Evolutionary conservation across 2,113 vertebrate genomes (phyloP).

Genomic region (Odontophorus gujanensis): DNA sequence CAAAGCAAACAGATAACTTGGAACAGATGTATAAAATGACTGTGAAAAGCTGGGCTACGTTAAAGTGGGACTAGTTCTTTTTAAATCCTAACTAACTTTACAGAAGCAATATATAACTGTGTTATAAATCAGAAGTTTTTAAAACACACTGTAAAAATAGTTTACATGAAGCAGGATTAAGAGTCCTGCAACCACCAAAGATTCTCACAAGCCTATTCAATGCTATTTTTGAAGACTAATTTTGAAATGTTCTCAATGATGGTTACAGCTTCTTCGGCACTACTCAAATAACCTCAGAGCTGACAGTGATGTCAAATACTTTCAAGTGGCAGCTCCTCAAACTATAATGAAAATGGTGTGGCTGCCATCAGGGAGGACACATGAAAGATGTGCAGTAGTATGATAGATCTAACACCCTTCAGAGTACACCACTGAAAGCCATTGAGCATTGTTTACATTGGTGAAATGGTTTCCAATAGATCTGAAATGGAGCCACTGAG

Average conservation of each 20-base stretch:
- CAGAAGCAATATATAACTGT: background rate
- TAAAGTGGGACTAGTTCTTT: background rate
- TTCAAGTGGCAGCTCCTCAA: background rate
- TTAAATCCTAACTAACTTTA: background rate
- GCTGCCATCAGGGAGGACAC: background rate
- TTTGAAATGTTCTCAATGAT: background rate
- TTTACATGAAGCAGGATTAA: background rate
- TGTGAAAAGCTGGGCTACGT: background rate
- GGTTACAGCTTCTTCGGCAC: background rate
- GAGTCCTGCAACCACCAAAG: background rate
- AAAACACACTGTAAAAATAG: background rate
- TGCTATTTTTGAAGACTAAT: background rate
- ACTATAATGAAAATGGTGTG: background rate
- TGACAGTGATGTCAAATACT: background rate
- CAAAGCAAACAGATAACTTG: background rate
- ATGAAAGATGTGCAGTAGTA: background rate
- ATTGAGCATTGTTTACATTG: background rate
- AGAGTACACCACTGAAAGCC: background rate
- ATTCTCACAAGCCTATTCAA: background rate
- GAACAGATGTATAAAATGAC: background rate
- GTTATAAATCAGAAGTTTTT: background rate
- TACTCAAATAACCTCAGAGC: background rate
- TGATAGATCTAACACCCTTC: background rate
- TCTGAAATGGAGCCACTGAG: background rate
- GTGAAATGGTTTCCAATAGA: background rate